These are phyloP conservation scores for Rhinogobius similis DNA, from an alignment of 2,113 vertebrate genomes.

Conservation along the genomic window DNA sequence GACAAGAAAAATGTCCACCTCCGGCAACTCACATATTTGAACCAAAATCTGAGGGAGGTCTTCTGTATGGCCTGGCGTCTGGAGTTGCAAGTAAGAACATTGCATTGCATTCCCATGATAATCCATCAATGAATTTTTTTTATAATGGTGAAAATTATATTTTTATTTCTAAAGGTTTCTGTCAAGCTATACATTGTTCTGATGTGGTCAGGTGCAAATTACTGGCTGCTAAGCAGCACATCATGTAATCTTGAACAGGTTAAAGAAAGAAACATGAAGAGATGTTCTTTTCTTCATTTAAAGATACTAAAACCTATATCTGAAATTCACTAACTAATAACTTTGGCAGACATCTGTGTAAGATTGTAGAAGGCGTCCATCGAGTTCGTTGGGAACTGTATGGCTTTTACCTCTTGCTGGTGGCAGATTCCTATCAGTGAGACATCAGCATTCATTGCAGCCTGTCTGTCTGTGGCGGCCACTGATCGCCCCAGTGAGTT, in stretches of 20 bases:
- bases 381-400: constrained; percentile 67
- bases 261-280: too few species aligned
- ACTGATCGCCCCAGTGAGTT: constrained; percentile 65
- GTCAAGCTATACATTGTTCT: not conserved
- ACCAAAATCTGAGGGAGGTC: constrained; percentile 85
- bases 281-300: too few species aligned
- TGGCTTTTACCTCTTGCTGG: constrained; percentile 66
- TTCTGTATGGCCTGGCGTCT: constrained; percentile 93
- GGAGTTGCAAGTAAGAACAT: constrained; percentile 89
- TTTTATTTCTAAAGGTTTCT: not conserved
- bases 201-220: not conserved
- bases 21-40: constrained; percentile 85
- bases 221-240: not conserved
- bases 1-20: constrained; percentile 94
- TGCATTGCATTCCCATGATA: constrained; percentile 6
- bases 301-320: not conserved
- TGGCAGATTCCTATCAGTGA: constrained; percentile 72
- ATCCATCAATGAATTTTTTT: not conserved
- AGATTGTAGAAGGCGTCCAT: constrained; percentile 45
- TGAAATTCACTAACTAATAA: not conserved
- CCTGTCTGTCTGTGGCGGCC: constrained; percentile 71
- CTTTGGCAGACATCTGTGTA: constrained; percentile 36
- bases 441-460: constrained; percentile 68
- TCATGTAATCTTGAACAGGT: too few species aligned
- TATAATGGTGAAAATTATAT: not conserved